Base-by-base conservation (phyloP, 2,888 invertebrate genomes). In the Hemicrepidius hirtus region DNA sequence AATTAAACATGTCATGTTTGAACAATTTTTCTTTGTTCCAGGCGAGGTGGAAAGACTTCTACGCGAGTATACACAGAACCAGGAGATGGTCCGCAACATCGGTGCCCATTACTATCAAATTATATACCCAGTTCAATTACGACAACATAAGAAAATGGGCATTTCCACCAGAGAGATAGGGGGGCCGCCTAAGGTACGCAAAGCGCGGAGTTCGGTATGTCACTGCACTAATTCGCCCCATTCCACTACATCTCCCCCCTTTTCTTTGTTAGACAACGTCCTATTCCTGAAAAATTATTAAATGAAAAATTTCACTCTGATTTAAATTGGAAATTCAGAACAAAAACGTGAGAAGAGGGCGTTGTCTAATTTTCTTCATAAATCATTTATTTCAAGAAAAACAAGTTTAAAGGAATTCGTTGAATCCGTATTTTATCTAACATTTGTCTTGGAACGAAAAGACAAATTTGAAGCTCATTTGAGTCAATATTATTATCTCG, bases 111-210 rank as follows among this genome's bases (percentile, higher is more conserved):
- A 94, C 88, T 97, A 96, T 89, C 96, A 97, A 89, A 96, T 97
- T 88, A 96, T 97, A 83, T 97, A 96, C 89, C 97, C 97, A 79
- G 96, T 96, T 81, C 97, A 97, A 90, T 89, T 96, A 87, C 92
- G 96, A 76, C 96, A 97, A 88, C 96, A 97, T 92, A 95, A 96
- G 89, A 96, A 96, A 89, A 95, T 97, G 94, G 97, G 96, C 88
- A 96, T 97, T 87, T 96, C 96, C 82, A 97, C 97, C 81, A 91
- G 97, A 87, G 96, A 96, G 90, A 93, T 95, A 88, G 94, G 93
- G 89, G 94, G 93, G 89, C 91, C 92, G 86, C 92, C 93, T 86
- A 95, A 95, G 95, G 95, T 95, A 89, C 90, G 90, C 86, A 88
- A 88, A 86, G 87, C 86, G 85, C 84, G 87, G 87, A 88, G 88